Percentiles rank a stretch among this genome's conserved stretches.
These are phyloP conservation scores for Miniopterus natalensis DNA, from an alignment of 2,113 vertebrate genomes.

Conservation along the genomic window DNA sequence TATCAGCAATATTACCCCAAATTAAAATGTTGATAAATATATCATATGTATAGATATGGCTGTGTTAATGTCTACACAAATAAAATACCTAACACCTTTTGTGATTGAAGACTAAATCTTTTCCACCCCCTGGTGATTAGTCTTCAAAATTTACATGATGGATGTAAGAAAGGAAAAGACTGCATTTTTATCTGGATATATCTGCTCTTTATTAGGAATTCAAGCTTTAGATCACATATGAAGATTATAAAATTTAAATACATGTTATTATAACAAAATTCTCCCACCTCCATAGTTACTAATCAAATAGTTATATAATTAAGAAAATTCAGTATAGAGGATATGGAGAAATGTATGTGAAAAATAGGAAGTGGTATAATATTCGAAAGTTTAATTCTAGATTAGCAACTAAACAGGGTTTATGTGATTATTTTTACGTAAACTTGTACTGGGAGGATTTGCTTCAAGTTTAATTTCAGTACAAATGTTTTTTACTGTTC, in stretches of 20 bases:
- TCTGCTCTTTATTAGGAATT: background rate
- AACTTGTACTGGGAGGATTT: background rate
- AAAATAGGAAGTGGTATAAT: background rate
- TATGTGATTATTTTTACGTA: background rate
- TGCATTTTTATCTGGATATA: background rate
- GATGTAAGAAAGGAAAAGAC: background rate
- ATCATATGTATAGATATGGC: background rate
- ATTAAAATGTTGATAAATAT: background rate
- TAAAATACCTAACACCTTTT: background rate
- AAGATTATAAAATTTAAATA: slow-evolving; percentile 9
- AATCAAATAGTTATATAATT: background rate
- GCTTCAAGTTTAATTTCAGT: background rate
- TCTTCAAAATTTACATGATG: background rate
- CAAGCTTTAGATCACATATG: background rate
- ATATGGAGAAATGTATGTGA: background rate
- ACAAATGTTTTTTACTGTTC: background rate
- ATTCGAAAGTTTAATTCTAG: background rate
- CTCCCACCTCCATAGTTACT: background rate
- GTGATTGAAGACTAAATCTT: background rate
- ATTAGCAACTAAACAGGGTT: background rate
- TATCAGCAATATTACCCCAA: background rate
- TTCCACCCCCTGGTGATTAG: background rate
- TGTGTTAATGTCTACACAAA: background rate
- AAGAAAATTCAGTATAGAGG: background rate
- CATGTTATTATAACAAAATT: background rate